phyloP scores from a whole-genome alignment of 2,113 vertebrate genomes.

The Nyctereutes procyonoides region DNA sequence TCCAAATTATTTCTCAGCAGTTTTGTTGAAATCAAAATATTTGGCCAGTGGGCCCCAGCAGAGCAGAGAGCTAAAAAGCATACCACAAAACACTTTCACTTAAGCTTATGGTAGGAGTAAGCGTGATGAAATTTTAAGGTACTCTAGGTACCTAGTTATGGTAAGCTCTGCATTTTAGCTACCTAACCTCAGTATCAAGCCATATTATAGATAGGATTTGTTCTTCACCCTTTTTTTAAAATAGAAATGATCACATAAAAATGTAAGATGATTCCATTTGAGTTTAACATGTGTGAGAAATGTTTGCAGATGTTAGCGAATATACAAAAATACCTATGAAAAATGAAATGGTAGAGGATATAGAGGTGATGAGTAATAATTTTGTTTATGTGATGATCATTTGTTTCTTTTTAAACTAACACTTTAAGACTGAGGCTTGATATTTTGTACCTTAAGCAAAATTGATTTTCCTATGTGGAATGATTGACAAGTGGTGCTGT shows the following conservation, averaged over 20 bases:
- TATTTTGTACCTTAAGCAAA: background rate
- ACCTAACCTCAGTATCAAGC: background rate
- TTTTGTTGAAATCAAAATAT: background rate
- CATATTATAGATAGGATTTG: background rate
- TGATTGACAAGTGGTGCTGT: background rate
- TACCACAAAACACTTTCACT: background rate
- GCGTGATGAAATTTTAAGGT: background rate
- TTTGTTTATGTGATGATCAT: background rate
- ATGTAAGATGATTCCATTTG: background rate
- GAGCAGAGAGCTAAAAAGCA: background rate
- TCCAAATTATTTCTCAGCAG: background rate
- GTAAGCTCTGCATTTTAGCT: background rate
- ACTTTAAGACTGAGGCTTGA: background rate
- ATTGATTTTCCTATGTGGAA: background rate
- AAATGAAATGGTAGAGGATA: background rate
- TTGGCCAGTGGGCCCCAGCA: background rate
- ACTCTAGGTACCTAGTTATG: background rate
- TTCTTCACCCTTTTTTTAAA: background rate
- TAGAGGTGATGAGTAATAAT: background rate
- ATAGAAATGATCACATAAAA: background rate
- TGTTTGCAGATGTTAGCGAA: background rate
- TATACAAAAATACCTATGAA: background rate
- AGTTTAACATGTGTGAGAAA: background rate
- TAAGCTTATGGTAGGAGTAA: background rate
- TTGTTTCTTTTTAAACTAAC: constrained; percentile 36